Conservation (phyloP, 2,888 invertebrate genomes). For the Syrista parreyssii region DNA sequence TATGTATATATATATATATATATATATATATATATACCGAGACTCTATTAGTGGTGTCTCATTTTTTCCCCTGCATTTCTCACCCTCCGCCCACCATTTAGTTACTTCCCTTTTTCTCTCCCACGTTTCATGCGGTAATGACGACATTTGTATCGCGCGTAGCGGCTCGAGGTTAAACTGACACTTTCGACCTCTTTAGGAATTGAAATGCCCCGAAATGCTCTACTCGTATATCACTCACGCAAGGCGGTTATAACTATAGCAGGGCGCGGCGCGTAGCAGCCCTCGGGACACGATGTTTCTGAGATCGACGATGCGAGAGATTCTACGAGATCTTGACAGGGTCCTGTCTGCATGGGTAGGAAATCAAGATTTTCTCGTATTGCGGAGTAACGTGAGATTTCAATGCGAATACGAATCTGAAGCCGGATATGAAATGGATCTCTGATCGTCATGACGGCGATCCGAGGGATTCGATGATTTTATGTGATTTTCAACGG, state of each 20-base stretch:
- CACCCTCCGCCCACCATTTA: conserved; percentile 6
- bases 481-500: background rate
- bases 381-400: background rate
- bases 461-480: background rate
- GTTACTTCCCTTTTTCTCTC: background rate
- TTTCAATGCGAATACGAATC: background rate
- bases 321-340: background rate
- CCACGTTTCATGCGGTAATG: conserved; percentile 31
- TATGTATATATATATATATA: background rate
- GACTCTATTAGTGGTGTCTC: background rate
- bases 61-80: background rate
- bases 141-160: conserved; percentile 45
- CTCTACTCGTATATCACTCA: background rate
- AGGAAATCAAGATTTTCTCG: background rate
- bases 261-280: background rate
- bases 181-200: conserved; percentile 1
- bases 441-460: background rate
- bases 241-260: background rate
- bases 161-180: background rate
- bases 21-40: background rate
- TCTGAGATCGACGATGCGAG: background rate
- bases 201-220: background rate
- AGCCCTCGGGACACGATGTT: background rate
- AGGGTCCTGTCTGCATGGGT: background rate
- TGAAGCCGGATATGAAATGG: background rate